These are phyloP conservation scores for Pica pica DNA, from an alignment of 2,113 vertebrate genomes.

Conservation along the genomic window DNA sequence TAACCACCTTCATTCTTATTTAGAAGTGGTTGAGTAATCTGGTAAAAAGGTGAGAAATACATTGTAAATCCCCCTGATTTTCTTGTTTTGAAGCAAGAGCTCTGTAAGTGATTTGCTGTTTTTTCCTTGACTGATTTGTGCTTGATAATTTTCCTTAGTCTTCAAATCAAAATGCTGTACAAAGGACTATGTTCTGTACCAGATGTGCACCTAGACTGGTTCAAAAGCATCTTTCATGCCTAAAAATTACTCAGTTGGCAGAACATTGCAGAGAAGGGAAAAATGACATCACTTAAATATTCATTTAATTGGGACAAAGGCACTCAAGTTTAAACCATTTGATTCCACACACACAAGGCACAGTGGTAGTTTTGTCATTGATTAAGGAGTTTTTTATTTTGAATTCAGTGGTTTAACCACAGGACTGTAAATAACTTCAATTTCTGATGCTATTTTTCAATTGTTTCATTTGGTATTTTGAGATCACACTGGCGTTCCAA, in stretches of 20 bases:
- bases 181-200: not conserved
- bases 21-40: not conserved
- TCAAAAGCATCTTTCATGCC: not conserved
- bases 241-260: not conserved
- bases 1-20: not conserved
- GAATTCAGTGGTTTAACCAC: not conserved
- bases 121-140: not conserved
- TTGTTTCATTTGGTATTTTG: not conserved
- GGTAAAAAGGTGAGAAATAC: not conserved
- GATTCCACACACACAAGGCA: not conserved
- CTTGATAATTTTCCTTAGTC: not conserved
- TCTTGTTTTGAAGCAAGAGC: not conserved
- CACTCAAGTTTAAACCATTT: not conserved
- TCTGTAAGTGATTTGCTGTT: not conserved
- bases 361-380: not conserved
- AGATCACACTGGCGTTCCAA: not conserved
- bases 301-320: not conserved
- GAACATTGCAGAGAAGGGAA: not conserved
- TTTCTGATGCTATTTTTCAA: constrained; percentile 3
- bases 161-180: not conserved
- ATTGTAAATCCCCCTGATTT: not conserved
- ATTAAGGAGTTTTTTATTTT: not conserved
- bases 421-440: not conserved
- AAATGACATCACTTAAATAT: not conserved
- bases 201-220: not conserved